These are phyloP conservation scores for Lasioglossum lativentre DNA, from an alignment of 2,888 invertebrate species.

Conservation along the genomic window DNA sequence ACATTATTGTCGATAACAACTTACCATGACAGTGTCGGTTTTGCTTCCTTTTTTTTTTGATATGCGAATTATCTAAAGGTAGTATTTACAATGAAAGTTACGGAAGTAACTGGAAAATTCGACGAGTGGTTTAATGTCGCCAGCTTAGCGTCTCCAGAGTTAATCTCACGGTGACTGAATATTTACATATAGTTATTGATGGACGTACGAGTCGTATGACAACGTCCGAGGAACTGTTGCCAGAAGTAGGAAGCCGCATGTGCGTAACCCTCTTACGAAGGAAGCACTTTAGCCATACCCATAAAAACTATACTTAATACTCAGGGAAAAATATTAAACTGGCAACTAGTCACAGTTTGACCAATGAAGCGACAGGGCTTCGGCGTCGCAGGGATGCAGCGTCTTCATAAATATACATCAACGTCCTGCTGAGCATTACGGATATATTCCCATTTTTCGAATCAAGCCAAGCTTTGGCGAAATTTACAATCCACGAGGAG, in stretches of 20 bases:
- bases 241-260: conserved; percentile 46
- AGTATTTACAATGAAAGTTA: background rate
- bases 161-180: conserved; percentile 37
- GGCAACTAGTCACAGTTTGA: background rate
- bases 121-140: background rate
- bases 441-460: background rate
- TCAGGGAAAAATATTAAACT: conserved; percentile 3
- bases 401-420: background rate
- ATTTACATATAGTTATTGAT: conserved; percentile 61
- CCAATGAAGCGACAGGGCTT: background rate
- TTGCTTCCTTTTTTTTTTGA: too few species aligned
- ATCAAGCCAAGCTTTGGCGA: background rate
- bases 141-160: background rate
- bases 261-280: conserved; percentile 26
- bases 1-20: background rate
- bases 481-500: background rate
- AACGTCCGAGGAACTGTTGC: conserved; percentile 33
- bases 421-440: background rate
- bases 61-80: background rate
- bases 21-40: too few species aligned
- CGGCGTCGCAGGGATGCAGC: background rate
- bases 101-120: background rate
- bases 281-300: conserved; percentile 3
- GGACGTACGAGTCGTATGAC: conserved; percentile 62
- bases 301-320: conserved; percentile 20